Evolutionary conservation across 2,888 invertebrate species (phyloP).

Genomic region (Acronicta aceris): DNA sequence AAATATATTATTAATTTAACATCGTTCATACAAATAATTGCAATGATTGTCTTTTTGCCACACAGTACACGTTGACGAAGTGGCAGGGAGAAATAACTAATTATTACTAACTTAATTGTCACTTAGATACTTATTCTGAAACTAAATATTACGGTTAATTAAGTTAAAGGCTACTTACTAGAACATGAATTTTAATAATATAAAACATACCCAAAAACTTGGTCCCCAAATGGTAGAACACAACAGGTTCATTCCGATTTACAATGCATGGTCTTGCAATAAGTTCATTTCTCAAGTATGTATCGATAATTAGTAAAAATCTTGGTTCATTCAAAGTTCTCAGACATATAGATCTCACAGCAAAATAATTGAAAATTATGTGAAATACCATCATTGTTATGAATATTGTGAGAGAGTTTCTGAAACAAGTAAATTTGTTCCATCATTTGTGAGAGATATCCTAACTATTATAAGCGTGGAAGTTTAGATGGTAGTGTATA

Average conservation of each 20-base stretch:
- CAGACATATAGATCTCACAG: conserved; percentile 94
- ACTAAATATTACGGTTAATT: too few species aligned
- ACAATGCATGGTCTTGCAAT: conserved; percentile 91
- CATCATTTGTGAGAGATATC: not conserved
- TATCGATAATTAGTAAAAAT: conserved; percentile 91
- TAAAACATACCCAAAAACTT: conserved; percentile 68
- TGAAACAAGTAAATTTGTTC: conserved; percentile 68
- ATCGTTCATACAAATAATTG: too few species aligned
- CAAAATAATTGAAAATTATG: conserved; percentile 95
- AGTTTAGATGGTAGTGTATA: too few species aligned
- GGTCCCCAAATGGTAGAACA: conserved; percentile 69
- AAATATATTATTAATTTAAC: too few species aligned
- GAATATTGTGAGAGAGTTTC: conserved; percentile 93
- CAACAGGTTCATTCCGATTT: conserved; percentile 91
- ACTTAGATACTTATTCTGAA: too few species aligned
- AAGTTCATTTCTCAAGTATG: conserved; percentile 90
- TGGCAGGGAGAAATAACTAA: too few species aligned
- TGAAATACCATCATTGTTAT: conserved; percentile 93
- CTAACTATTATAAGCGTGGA: too few species aligned
- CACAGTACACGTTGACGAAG: too few species aligned
- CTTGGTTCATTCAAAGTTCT: conserved; percentile 95
- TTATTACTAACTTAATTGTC: too few species aligned
- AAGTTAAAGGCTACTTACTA: too few species aligned
- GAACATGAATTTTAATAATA: not conserved
- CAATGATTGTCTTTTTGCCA: too few species aligned